A percentile compares a stretch with the other conserved stretches of the same genome.
These are phyloP conservation scores for Amphipoea lucens DNA, from an alignment of 2,888 invertebrate genomes.

Conservation along the genomic window DNA sequence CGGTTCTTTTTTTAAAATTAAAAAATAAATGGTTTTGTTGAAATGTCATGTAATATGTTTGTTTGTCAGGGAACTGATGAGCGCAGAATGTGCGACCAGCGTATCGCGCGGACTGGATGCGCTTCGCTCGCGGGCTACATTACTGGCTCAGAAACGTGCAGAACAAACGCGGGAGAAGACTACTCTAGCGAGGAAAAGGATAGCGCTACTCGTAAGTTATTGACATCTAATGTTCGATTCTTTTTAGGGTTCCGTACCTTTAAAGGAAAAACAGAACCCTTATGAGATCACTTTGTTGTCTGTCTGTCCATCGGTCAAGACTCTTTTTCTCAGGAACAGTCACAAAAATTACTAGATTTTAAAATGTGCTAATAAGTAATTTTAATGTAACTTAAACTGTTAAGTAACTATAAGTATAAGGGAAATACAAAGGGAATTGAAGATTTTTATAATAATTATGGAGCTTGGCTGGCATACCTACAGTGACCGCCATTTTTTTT, in stretches of 20 bases:
- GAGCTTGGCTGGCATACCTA: neutral
- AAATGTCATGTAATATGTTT: neutral
- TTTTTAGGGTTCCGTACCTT: no score
- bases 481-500: neutral
- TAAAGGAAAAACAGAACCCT: no score
- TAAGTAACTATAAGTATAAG: no score
- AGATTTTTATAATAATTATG: neutral
- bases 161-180: constrained; percentile 56
- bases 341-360: no score
- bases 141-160: constrained; percentile 52
- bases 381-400: no score
- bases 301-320: no score
- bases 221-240: neutral
- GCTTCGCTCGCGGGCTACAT: constrained; percentile 65
- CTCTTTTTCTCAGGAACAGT: no score
- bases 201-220: constrained; percentile 66
- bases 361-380: no score
- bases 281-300: no score
- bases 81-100: constrained; percentile 67
- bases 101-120: constrained; percentile 70
- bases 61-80: constrained; percentile 80
- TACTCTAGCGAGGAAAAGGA: constrained; percentile 63
- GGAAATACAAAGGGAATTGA: no score
- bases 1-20: no score
- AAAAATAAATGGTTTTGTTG: neutral